Percentiles rank a stretch among this genome's conserved stretches.
These are phyloP conservation scores for Thaumatotibia leucotreta DNA, from an alignment of 1,140 invertebrate species.

Conservation along the genomic window DNA sequence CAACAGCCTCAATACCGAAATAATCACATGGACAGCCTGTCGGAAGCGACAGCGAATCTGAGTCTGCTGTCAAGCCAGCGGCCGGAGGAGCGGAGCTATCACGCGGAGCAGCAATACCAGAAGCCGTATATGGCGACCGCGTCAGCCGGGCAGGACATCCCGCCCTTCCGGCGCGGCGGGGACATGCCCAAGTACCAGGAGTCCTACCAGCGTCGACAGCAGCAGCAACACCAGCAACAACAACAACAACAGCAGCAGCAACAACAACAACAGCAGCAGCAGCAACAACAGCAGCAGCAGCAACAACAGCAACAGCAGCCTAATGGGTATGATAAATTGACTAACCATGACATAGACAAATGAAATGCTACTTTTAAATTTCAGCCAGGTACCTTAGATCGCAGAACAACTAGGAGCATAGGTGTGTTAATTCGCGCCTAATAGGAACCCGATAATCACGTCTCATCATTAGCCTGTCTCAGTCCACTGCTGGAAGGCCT, in stretches of 20 bases:
- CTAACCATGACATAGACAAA: no score
- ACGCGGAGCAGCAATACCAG: constrained; percentile 39
- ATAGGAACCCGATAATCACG: no score
- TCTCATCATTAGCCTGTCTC: no score
- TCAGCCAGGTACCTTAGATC: no score
- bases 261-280: constrained; percentile 39
- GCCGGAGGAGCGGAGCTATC: constrained; percentile 8
- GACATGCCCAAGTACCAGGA: constrained; percentile 55
- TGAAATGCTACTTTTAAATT: neutral
- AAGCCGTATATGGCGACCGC: constrained; percentile 41
- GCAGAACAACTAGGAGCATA: no score
- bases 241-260: constrained; percentile 36
- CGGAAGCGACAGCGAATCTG: constrained; percentile 60
- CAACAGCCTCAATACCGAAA: constrained; percentile 46
- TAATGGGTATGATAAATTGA: constrained; percentile 41
- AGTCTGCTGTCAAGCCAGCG: constrained; percentile 53
- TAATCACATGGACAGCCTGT: constrained; percentile 55
- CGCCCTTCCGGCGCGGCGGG: constrained; percentile 45
- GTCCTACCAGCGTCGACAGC: constrained; percentile 36
- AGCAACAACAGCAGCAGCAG: constrained; percentile 41
- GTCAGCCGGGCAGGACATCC: constrained; percentile 43
- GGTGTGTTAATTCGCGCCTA: no score
- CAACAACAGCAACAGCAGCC: constrained; percentile 39
- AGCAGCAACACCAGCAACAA: no score
- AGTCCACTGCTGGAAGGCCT: no score